phyloP scores from a whole-genome alignment of 2,113 vertebrate species.

The Pipa parva region DNA sequence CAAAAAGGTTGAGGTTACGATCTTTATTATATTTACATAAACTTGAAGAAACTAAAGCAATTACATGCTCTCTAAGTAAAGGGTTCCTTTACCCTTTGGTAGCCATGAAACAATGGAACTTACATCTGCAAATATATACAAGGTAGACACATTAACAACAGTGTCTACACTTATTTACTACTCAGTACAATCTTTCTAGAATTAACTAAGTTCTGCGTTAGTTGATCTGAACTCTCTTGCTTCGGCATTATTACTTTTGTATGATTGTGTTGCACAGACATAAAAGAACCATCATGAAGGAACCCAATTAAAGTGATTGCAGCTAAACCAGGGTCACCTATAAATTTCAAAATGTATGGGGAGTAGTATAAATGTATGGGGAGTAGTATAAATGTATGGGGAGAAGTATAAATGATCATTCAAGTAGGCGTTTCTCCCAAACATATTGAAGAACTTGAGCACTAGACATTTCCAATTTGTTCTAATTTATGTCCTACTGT shows the following conservation, averaged over 20 bases:
- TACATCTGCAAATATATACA: no score
- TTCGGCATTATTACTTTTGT: constrained; percentile 29
- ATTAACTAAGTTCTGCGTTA: constrained; percentile 22
- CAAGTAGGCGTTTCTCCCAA: constrained; percentile 25
- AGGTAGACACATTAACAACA: no score
- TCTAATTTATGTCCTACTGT: constrained; percentile 46
- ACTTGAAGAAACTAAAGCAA: no score
- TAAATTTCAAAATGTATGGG: constrained; percentile 21
- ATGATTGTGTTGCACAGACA: constrained; percentile 17
- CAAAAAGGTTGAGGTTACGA: no score
- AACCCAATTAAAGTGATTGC: constrained; percentile 34
- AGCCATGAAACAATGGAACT: no score
- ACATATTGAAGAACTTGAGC: constrained; percentile 37
- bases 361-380: constrained; percentile 6
- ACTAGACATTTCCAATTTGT: constrained; percentile 49
- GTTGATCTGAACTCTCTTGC: constrained; percentile 23
- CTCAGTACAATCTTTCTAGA: constrained; percentile 26
- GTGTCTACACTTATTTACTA: constrained; percentile 17
- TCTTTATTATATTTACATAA: no score
- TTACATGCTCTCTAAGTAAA: no score
- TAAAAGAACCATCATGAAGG: constrained; percentile 35
- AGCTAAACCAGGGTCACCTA: constrained; percentile 30
- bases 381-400: constrained; percentile 17
- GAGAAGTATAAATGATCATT: constrained; percentile 28
- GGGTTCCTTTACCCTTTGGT: no score